Evolutionary conservation across 2,113 vertebrate genomes (phyloP).

Genomic region (Pongo abelii): DNA sequence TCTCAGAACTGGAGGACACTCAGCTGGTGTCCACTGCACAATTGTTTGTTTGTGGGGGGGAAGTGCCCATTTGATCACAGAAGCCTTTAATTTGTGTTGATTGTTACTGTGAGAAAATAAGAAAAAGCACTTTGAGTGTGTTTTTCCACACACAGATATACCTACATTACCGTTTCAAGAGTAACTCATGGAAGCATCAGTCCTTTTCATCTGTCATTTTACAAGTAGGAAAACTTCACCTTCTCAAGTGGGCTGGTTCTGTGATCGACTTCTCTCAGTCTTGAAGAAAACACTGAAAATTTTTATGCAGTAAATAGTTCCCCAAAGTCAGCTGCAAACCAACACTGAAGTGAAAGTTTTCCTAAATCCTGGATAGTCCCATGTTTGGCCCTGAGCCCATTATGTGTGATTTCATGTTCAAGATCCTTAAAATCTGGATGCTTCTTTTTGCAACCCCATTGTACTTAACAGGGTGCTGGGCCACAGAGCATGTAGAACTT

Average conservation of each 20-base stretch:
- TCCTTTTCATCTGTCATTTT: background rate
- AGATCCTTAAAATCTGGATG: background rate
- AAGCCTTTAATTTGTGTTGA: no score
- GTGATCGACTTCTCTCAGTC: background rate
- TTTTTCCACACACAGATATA: background rate
- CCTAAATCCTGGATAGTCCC: background rate
- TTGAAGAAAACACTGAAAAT: background rate
- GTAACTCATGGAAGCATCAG: background rate
- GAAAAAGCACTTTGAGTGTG: no score
- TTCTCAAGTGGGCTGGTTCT: background rate
- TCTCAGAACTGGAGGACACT: no score
- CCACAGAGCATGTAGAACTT: background rate
- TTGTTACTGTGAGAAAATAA: no score
- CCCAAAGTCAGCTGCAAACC: background rate
- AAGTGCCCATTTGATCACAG: no score
- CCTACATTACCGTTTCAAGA: background rate
- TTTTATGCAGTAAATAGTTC: background rate
- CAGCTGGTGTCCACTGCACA: no score
- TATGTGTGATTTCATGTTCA: background rate
- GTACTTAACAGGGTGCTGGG: background rate
- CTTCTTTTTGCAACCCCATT: background rate
- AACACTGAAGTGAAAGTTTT: background rate
- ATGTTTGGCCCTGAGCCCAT: background rate
- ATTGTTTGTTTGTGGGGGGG: no score
- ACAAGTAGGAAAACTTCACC: background rate